Conservation (phyloP, 2,113 vertebrate genomes). For the Regulus satrapa region DNA sequence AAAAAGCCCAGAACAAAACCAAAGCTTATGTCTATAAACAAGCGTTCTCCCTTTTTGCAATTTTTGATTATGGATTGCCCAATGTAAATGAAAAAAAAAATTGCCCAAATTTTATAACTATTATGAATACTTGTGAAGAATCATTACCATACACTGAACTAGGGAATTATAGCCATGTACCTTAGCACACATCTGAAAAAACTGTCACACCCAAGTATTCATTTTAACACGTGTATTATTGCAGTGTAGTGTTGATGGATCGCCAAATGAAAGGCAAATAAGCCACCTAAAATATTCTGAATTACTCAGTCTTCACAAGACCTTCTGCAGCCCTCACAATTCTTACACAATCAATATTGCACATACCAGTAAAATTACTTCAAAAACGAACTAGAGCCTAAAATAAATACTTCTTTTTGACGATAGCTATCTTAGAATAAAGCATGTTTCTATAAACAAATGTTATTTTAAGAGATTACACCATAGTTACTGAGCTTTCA, state of each 20-base stretch:
- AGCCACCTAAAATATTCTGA: background rate
- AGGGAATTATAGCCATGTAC: background rate
- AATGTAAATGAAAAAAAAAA: background rate
- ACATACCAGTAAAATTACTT: background rate
- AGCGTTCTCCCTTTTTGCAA: background rate
- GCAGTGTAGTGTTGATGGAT: background rate
- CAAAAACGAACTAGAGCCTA: background rate
- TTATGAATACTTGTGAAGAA: background rate
- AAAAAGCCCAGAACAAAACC: background rate
- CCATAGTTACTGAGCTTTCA: background rate
- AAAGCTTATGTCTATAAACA: background rate
- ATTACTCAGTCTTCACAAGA: background rate
- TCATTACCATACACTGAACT: background rate
- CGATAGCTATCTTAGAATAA: background rate
- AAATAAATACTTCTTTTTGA: background rate
- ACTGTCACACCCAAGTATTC: background rate
- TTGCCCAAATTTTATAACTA: background rate
- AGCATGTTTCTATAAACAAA: background rate
- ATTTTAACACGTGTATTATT: background rate
- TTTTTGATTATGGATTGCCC: background rate
- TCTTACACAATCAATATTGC: background rate
- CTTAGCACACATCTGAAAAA: background rate
- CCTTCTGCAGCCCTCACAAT: background rate
- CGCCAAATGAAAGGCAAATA: background rate
- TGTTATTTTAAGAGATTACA: background rate